Evolutionary conservation across 2,113 vertebrate species (phyloP).

Genomic region (Elgaria multicarinata): DNA sequence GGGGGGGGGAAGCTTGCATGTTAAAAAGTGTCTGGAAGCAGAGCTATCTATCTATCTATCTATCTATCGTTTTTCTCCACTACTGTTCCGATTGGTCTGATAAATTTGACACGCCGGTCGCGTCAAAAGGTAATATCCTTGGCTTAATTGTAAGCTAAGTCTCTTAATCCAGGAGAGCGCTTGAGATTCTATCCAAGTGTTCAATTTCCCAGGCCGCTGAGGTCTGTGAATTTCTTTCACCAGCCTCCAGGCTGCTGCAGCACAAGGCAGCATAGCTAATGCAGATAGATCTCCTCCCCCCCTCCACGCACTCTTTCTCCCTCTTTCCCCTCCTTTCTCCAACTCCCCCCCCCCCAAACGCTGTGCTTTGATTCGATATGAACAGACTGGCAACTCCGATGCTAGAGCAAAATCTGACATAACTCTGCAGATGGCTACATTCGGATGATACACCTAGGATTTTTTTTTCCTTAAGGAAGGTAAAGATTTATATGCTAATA

Average conservation of each 20-base stretch:
- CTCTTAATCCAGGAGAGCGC: conserved; percentile 91
- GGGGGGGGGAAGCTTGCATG: conserved; percentile 37
- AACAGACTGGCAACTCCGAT: conserved; percentile 80
- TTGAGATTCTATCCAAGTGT: conserved; percentile 81
- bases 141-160: conserved; percentile 92
- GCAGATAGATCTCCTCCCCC: conserved; percentile 71
- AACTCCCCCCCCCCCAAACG: conserved; percentile 49
- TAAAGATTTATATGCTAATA: conserved; percentile 75
- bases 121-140: conserved; percentile 89
- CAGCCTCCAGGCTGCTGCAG: conserved; percentile 85
- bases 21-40: conserved; percentile 42
- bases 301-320: not conserved
- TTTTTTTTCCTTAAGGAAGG: conserved; percentile 80
- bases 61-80: conserved; percentile 69
- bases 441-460: conserved; percentile 79
- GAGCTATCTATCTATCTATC: conserved; percentile 3
- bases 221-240: conserved; percentile 83
- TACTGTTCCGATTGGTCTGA: conserved; percentile 80
- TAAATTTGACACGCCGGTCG: conserved; percentile 83
- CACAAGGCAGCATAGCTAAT: conserved; percentile 88
- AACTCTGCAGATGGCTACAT: conserved; percentile 84
- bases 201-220: conserved; percentile 74
- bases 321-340: conserved; percentile 49
- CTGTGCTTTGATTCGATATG: conserved; percentile 81
- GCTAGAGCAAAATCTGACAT: conserved; percentile 79